Conservation (phyloP, 2,797 vertebrate species). For the Melanotaenia parkinsoni region DNA sequence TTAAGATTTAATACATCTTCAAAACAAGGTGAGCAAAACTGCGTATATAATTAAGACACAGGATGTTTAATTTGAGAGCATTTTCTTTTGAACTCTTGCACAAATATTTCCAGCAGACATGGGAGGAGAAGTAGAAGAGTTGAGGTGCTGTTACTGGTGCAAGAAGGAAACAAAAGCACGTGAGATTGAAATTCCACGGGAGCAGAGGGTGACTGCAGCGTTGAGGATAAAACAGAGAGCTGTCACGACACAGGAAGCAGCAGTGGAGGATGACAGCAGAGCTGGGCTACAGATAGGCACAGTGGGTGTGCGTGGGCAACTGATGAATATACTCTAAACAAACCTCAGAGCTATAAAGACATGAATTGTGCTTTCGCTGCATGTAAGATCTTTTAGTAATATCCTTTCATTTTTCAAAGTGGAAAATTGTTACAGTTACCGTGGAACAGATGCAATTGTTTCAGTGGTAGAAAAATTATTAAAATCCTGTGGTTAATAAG, state of each 20-base stretch:
- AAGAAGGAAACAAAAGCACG: slow-evolving; percentile 47
- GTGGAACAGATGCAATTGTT: slow-evolving; percentile 7
- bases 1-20: not conserved
- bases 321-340: slow-evolving; percentile 69
- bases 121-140: slow-evolving; percentile 38
- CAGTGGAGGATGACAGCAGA: slow-evolving; percentile 77
- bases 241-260: slow-evolving; percentile 77
- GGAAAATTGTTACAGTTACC: slow-evolving; percentile 16
- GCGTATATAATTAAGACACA: not conserved
- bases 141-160: slow-evolving; percentile 12
- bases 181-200: slow-evolving; percentile 66
- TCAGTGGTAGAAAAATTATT: not conserved
- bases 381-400: slow-evolving; percentile 56
- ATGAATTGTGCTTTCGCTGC: slow-evolving; percentile 40
- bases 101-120: slow-evolving; percentile 37
- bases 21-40: not conserved
- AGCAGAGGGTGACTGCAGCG: slow-evolving; percentile 53
- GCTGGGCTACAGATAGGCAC: slow-evolving; percentile 70
- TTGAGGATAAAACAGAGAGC: slow-evolving; percentile 69
- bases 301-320: slow-evolving; percentile 74
- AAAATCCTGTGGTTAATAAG: slow-evolving; percentile 1
- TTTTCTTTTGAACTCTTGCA: slow-evolving; percentile 18
- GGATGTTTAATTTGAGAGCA: not conserved
- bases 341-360: slow-evolving; percentile 55
- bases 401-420: slow-evolving; percentile 18